A percentile compares a stretch with the other conserved stretches of the same genome.
phyloP scores from a whole-genome alignment of 2,888 invertebrate species.

The Litoditis marina region DNA sequence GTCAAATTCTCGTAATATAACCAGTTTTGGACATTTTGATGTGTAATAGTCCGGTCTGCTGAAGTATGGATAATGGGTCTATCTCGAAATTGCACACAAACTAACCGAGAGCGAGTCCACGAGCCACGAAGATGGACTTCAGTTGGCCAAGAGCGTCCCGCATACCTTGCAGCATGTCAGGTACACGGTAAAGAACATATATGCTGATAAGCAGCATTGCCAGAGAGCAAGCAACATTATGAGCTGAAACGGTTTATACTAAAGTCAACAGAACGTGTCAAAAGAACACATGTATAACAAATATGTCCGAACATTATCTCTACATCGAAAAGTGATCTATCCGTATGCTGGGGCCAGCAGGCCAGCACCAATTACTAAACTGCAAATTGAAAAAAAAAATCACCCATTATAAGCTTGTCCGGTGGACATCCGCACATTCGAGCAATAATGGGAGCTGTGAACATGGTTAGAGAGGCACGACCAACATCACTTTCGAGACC shows the following conservation, averaged over 20 bases:
- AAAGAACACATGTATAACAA: too few relatives aligned
- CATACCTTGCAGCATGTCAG: constrained; percentile 61
- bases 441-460: constrained; percentile 66
- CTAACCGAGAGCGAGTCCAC: constrained; percentile 58
- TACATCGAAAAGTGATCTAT: too few relatives aligned
- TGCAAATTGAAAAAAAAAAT: too few relatives aligned
- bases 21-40: too few relatives aligned
- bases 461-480: constrained; percentile 63
- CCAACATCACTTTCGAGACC: constrained; percentile 62
- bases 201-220: constrained; percentile 63
- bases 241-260: constrained; percentile 55
- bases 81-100: not conserved
- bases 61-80: too few relatives aligned
- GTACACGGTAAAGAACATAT: constrained; percentile 64
- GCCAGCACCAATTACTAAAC: too few relatives aligned
- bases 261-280: too few relatives aligned
- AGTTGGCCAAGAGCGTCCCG: constrained; percentile 39
- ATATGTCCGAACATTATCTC: too few relatives aligned
- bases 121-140: constrained; percentile 60
- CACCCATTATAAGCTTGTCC: constrained; percentile 47
- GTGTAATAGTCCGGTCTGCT: too few relatives aligned
- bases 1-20: too few relatives aligned
- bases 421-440: constrained; percentile 64
- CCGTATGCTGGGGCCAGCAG: too few relatives aligned
- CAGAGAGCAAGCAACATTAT: constrained; percentile 65